These are phyloP conservation scores for Pomacea maculata DNA, from an alignment of 1,140 invertebrate genomes.

Conservation along the genomic window DNA sequence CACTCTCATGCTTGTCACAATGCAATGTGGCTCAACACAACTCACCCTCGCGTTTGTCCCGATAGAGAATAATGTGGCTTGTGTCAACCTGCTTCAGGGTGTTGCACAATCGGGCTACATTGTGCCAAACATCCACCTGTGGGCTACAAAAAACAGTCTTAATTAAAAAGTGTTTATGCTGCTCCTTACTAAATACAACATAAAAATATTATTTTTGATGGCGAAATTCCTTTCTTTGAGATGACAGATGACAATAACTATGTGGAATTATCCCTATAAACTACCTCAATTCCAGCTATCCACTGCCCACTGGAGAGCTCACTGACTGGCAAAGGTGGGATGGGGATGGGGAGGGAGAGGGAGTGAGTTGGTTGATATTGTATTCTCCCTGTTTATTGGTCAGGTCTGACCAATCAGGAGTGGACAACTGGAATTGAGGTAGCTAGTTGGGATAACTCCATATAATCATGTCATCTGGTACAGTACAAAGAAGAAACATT, in stretches of 20 bases:
- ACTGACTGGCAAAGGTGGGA: no score
- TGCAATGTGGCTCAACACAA: conserved; percentile 40
- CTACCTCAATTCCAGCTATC: no score
- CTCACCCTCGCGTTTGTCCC: conserved; percentile 66
- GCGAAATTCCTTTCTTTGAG: no score
- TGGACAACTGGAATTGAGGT: no score
- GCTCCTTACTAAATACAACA: neutral
- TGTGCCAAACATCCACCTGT: conserved; percentile 80
- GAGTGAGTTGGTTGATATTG: no score
- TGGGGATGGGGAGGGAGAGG: no score
- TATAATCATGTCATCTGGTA: no score
- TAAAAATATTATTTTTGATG: neutral
- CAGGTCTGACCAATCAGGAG: no score
- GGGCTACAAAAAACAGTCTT: conserved; percentile 69
- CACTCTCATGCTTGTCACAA: conserved; percentile 55
- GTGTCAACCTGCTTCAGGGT: conserved; percentile 65
- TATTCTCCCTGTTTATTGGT: no score
- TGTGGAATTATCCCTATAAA: neutral
- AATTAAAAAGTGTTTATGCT: conserved; percentile 34
- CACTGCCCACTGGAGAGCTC: no score
- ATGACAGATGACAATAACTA: neutral
- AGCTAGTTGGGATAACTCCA: no score
- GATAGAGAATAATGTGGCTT: conserved; percentile 53
- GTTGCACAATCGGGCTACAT: conserved; percentile 76
- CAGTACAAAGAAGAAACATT: no score